phyloP scores from a whole-genome alignment of 2,113 vertebrate genomes.

The Saccopteryx leptura region DNA sequence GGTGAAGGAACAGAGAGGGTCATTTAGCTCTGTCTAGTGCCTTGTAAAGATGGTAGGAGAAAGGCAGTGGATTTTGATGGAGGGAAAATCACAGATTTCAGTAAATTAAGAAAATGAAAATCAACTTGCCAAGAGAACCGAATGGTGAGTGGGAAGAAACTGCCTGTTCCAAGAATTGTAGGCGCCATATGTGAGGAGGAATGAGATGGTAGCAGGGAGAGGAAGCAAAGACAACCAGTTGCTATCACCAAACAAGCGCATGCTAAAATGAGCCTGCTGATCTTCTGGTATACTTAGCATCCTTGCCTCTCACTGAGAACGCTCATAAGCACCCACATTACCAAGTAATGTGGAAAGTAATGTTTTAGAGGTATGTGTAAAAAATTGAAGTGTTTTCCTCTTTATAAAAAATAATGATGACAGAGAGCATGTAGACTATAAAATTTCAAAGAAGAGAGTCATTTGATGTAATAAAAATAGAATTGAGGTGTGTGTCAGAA shows the following conservation, averaged over 20 bases:
- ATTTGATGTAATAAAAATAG: background rate
- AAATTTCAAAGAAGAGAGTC: background rate
- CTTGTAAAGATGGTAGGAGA: background rate
- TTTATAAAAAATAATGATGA: background rate
- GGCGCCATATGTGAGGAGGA: background rate
- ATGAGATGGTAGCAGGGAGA: background rate
- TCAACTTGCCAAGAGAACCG: slow-evolving; percentile 22
- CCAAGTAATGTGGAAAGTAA: background rate
- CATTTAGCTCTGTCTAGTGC: background rate
- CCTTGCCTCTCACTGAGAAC: background rate
- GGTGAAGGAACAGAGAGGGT: background rate
- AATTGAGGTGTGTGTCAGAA: background rate
- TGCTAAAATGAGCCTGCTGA: too few species aligned
- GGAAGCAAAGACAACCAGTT: background rate
- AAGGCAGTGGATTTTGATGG: background rate
- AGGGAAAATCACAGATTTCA: background rate
- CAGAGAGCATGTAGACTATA: background rate
- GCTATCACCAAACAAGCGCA: background rate
- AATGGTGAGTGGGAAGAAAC: background rate
- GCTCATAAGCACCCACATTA: background rate
- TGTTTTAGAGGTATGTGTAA: background rate
- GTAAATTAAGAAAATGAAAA: slow-evolving; percentile 22
- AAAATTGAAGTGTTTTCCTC: background rate
- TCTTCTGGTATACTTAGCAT: background rate
- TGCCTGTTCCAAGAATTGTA: background rate